These are phyloP conservation scores for Gallinago media DNA, from an alignment of 2,113 vertebrate genomes.

Conservation along the genomic window DNA sequence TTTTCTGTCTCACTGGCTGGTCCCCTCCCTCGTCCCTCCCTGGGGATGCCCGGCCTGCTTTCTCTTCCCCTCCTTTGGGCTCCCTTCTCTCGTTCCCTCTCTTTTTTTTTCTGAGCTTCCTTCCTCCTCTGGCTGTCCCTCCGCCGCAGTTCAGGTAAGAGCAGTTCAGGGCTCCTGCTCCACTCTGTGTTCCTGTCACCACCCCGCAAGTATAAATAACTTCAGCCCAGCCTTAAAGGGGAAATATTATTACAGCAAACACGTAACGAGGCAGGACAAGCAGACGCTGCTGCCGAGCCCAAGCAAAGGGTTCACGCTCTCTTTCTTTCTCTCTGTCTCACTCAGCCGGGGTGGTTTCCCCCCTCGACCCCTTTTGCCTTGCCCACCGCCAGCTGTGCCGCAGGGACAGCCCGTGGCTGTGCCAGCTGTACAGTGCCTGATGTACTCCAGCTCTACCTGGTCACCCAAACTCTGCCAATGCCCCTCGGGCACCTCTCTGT, in stretches of 20 bases:
- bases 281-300: not conserved
- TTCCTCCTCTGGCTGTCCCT: not conserved
- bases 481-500: not conserved
- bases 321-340: not conserved
- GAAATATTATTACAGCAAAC: conserved; percentile 72
- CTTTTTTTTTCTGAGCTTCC: conserved; percentile 1
- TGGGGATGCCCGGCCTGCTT: conserved; percentile 7
- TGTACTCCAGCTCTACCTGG: not conserved
- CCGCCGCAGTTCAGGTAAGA: conserved; percentile 39
- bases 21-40: conserved; percentile 2
- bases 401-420: not conserved
- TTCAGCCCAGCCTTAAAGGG: conserved; percentile 73
- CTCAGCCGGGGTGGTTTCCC: not conserved
- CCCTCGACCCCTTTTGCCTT: not conserved
- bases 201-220: conserved; percentile 72
- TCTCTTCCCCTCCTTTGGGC: conserved; percentile 2
- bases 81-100: not conserved
- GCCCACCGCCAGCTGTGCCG: not conserved
- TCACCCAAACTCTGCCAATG: not conserved
- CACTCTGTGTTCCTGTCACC: conserved; percentile 68
- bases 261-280: conserved; percentile 66
- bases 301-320: not conserved
- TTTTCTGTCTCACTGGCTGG: not conserved
- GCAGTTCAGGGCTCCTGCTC: conserved; percentile 22
- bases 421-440: not conserved